phyloP scores from a whole-genome alignment of 2,888 invertebrate species.

The Ormyrus labotus region DNA sequence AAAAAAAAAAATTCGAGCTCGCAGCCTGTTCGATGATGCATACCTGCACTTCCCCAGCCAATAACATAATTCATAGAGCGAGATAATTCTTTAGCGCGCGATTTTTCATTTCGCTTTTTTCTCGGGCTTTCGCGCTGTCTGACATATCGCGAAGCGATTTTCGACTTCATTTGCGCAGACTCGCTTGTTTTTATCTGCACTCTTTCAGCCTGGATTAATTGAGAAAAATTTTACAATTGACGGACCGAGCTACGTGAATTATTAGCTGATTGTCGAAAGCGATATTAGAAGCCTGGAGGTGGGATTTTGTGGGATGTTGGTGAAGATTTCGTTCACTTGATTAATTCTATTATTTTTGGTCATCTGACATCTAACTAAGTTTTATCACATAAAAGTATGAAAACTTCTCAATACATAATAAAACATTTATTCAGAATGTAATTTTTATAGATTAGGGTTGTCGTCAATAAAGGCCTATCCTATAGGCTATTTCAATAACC shows the following conservation, averaged over 20 bases:
- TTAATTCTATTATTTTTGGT: no score
- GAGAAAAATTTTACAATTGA: conserved; percentile 15
- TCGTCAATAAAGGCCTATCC: no score
- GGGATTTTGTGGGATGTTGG: no score
- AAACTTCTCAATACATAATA: no score
- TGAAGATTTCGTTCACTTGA: no score
- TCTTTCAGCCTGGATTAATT: not conserved
- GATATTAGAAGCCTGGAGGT: not conserved
- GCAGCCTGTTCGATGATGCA: conserved; percentile 6
- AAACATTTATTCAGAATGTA: no score
- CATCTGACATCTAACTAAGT: no score
- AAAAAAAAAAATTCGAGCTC: not conserved
- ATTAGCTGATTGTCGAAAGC: not conserved
- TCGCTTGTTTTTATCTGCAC: not conserved
- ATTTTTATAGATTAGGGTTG: no score
- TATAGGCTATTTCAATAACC: no score
- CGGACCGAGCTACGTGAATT: not conserved
- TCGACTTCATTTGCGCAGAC: conserved; percentile 14
- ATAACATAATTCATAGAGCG: conserved; percentile 4
- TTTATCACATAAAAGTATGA: no score
- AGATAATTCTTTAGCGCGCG: conserved; percentile 12
- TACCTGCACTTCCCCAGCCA: not conserved
- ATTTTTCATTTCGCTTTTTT: not conserved
- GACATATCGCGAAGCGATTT: not conserved
- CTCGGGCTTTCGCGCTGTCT: not conserved